Conservation (phyloP, 2,113 vertebrate species). For the Hoplias malabaricus region DNA sequence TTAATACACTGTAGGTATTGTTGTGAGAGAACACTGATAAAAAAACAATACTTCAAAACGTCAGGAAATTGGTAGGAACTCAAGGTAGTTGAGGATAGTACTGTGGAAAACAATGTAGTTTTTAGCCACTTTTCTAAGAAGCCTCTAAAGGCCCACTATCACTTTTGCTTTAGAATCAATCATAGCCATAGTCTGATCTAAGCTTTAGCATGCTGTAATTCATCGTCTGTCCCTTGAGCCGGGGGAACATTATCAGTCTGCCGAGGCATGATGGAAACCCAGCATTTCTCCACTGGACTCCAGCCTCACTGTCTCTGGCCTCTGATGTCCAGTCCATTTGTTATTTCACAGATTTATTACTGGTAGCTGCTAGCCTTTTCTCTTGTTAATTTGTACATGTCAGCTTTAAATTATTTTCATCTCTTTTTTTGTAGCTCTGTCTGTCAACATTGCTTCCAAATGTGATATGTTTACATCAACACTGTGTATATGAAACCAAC, state of each 20-base stretch:
- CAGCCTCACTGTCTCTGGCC: neutral
- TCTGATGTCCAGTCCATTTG: neutral
- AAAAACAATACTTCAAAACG: too few species aligned
- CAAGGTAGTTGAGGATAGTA: too few species aligned
- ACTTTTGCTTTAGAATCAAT: constrained; percentile 17
- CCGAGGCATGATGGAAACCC: neutral
- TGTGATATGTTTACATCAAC: neutral
- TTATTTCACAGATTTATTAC: neutral
- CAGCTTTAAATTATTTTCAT: neutral
- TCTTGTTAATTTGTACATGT: constrained; percentile 1
- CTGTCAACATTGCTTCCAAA: neutral
- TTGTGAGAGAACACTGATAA: too few species aligned
- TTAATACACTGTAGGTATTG: too few species aligned
- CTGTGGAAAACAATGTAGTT: too few species aligned
- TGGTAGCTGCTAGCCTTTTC: neutral
- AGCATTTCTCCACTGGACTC: neutral
- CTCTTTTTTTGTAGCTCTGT: too few species aligned
- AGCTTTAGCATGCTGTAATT: constrained; percentile 17
- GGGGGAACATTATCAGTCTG: constrained; percentile 17
- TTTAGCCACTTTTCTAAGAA: too few species aligned
- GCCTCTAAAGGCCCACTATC: constrained; percentile 16
- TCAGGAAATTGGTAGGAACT: too few species aligned
- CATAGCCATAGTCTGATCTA: neutral
- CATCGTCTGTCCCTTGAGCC: constrained; percentile 16
- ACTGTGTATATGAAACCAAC: neutral